Evolutionary conservation across 2,888 invertebrate genomes (phyloP), one percentile per base, ranked within the genome.

Genomic region (Coelogynopora nodosa): DNA sequence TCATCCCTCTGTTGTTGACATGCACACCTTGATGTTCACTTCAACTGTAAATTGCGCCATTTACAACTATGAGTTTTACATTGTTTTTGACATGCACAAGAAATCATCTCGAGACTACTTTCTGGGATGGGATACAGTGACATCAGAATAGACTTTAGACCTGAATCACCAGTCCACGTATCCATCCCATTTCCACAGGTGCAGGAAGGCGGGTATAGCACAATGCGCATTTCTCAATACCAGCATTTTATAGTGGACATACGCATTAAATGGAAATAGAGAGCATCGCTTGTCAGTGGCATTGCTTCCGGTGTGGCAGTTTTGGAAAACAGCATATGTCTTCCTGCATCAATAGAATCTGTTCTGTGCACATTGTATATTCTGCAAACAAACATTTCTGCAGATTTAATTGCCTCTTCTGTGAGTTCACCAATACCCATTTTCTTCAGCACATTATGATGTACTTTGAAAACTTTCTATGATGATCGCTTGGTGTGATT

Each of bases 221-320:
- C 74, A 74, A 74, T 74, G 74, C 2, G 23, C 74, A 74, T 74
- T 74, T 74, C 74, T 74, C 74, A 10, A 74, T 26, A 5, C 74
- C 74, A 74, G 74, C 18, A 26, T 74, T 74, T 74, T 10, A 74
- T 74, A 74, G 74, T 74, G 74, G 5, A 23, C 74, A n/a, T n/a
- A 74, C 74, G 74, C 74, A 74, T 74, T 2, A 74, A 74, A 26
- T 74, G 74, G 74, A 74, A 74, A 74, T 74, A 74, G 74, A 74
- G 74, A 74, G 74, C 74, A 74, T 74, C 74, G 74, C 74, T 13
- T 74, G 74, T 74, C 23, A 26, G 74, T 74, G 23, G 74, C 74
- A 74, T 74, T 74, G 74, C 74, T 26, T 74, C 74, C 23, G 74
- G 74, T 74, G 5, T 74, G 74, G 74, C 5, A 74, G 74, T 74